Evolutionary conservation across 2,888 invertebrate genomes (phyloP).

Genomic region (Brassicogethes aeneus): DNA sequence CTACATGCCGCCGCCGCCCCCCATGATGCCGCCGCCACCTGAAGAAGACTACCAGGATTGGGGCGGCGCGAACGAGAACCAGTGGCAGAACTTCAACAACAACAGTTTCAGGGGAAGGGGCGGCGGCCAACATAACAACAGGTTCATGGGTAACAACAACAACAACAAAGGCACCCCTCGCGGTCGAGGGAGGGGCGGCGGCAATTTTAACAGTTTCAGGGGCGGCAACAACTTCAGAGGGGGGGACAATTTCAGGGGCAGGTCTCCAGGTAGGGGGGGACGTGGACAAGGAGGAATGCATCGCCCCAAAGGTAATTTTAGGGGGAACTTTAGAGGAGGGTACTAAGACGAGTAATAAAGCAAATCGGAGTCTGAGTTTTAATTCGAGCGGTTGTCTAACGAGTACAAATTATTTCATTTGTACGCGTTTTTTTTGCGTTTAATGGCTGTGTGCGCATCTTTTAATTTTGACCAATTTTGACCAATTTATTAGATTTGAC

Average conservation of each 20-base stretch:
- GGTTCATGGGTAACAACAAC: too few relatives aligned
- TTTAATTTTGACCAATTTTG: too few relatives aligned
- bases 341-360: constrained; percentile 10
- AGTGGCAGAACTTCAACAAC: too few relatives aligned
- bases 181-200: too few relatives aligned
- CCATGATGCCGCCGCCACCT: constrained; percentile 15
- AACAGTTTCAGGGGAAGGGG: neutral
- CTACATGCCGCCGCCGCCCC: constrained; percentile 13
- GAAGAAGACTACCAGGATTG: too few relatives aligned
- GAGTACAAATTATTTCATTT: too few relatives aligned
- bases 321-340: constrained; percentile 11
- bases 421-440: too few relatives aligned
- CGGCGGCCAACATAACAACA: too few relatives aligned
- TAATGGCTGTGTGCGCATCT: too few relatives aligned
- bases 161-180: too few relatives aligned
- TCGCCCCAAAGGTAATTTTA: constrained; percentile 13
- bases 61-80: too few relatives aligned
- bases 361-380: neutral
- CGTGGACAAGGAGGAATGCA: constrained; percentile 1
- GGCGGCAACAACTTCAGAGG: constrained; percentile 7
- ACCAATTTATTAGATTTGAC: too few relatives aligned
- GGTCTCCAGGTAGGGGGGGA: constrained; percentile 1
- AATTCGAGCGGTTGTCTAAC: neutral
- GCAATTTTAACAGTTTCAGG: neutral
- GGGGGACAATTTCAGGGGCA: constrained; percentile 14